A percentile compares a stretch with the other conserved stretches of the same genome.
phyloP scores from a whole-genome alignment of 2,888 invertebrate species.

The Agrotis segetum region DNA sequence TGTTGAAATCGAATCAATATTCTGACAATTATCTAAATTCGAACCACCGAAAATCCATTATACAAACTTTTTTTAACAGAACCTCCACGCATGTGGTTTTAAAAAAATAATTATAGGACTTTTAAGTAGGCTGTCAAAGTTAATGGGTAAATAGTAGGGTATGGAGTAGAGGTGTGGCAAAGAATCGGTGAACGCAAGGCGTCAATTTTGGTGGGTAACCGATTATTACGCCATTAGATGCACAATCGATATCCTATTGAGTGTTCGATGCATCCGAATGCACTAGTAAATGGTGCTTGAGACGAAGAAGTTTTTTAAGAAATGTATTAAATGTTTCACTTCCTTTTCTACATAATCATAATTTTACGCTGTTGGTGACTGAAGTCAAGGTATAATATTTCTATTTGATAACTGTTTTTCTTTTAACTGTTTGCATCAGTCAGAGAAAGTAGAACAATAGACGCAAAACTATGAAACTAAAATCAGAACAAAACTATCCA shows the following conservation, averaged over 20 bases:
- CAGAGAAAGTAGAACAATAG: neutral
- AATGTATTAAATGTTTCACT: conserved; percentile 12
- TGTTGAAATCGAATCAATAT: conserved; percentile 80
- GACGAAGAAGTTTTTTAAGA: neutral
- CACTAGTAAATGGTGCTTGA: conserved; percentile 18
- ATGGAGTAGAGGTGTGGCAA: conserved; percentile 75
- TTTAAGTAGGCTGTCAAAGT: conserved; percentile 88
- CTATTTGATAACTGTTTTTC: neutral
- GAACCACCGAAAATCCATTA: conserved; percentile 85
- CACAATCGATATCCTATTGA: conserved; percentile 87
- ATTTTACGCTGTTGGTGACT: neutral
- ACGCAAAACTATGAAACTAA: neutral
- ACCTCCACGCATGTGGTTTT: conserved; percentile 81
- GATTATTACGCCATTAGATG: conserved; percentile 88
- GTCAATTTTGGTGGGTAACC: conserved; percentile 87
- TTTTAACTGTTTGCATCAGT: too few species aligned
- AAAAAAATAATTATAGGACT: conserved; percentile 87
- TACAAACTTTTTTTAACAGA: conserved; percentile 75
- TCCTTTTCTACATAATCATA: neutral
- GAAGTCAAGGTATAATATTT: neutral
- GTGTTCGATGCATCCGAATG: conserved; percentile 65
- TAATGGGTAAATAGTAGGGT: conserved; percentile 90
- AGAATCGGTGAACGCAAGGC: conserved; percentile 81
- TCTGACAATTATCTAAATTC: conserved; percentile 80
- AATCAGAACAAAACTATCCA: neutral